Evolutionary conservation across 2,113 vertebrate species (phyloP).

Genomic region (Gnathonemus echidnorhynchus): DNA sequence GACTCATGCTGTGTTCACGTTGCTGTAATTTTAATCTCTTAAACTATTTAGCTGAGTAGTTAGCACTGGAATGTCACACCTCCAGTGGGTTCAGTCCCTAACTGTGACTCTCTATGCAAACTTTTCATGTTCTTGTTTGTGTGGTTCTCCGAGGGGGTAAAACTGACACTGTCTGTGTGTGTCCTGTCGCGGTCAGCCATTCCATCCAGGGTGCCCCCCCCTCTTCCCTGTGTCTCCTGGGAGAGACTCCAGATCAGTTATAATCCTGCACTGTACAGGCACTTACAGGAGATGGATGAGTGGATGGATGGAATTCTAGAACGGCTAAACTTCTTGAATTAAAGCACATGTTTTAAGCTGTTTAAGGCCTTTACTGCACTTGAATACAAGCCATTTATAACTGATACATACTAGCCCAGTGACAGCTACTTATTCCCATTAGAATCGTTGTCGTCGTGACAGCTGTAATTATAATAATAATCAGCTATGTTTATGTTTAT

Average conservation of each 20-base stretch:
- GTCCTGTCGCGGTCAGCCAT: not conserved
- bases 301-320: not conserved
- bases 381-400: not conserved
- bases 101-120: not conserved
- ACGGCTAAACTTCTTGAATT: not conserved
- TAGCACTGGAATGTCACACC: not conserved
- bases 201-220: not conserved
- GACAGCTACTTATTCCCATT: not conserved
- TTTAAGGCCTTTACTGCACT: not conserved
- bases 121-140: not conserved
- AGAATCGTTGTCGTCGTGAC: not conserved
- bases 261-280: not conserved
- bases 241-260: not conserved
- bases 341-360: not conserved
- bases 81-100: not conserved
- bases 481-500: not conserved
- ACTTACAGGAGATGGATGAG: not conserved
- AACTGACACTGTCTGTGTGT: not conserved
- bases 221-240: not conserved
- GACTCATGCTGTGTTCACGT: not conserved
- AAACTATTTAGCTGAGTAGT: not conserved
- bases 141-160: not conserved
- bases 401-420: not conserved
- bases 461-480: not conserved
- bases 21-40: not conserved